These are phyloP conservation scores for Sturmia bella DNA, from an alignment of 2,888 invertebrate species.

Conservation along the genomic window DNA sequence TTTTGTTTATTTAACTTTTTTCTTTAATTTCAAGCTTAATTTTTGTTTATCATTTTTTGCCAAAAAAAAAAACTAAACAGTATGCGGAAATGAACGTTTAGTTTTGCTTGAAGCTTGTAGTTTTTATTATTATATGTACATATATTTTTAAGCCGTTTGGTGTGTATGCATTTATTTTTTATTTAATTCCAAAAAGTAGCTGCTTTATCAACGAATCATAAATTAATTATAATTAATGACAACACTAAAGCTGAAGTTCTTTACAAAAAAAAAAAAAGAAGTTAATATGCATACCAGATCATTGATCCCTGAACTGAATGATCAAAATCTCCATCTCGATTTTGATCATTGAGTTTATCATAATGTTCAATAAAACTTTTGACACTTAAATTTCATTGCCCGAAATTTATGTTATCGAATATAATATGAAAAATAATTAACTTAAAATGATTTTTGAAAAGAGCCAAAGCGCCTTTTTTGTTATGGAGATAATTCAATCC, in stretches of 20 bases:
- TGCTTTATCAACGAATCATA: neutral
- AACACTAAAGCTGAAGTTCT: too few relatives aligned
- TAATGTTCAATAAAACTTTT: too few relatives aligned
- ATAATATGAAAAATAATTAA: too few relatives aligned
- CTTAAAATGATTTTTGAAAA: too few relatives aligned
- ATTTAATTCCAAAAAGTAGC: constrained; percentile 24
- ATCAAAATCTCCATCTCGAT: too few relatives aligned
- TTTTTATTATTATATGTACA: neutral
- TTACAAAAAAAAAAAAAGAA: too few relatives aligned
- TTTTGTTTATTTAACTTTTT: neutral
- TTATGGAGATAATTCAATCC: too few relatives aligned
- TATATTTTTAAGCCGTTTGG: constrained; percentile 43
- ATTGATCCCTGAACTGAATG: too few relatives aligned
- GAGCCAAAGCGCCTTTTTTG: too few relatives aligned
- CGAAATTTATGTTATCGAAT: too few relatives aligned
- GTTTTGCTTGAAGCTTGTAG: constrained; percentile 21
- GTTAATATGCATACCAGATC: too few relatives aligned
- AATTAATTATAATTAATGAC: neutral
- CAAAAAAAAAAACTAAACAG: neutral
- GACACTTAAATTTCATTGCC: neutral
- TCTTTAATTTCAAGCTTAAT: neutral
- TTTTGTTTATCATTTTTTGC: constrained; percentile 1
- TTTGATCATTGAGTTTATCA: too few relatives aligned
- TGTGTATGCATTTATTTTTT: constrained; percentile 45
- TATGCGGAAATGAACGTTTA: constrained; percentile 56